Percentiles rank a stretch among this genome's conserved stretches.
Conservation (phyloP, 2,888 invertebrate genomes). For the Sphaerophoria rueppellii region DNA sequence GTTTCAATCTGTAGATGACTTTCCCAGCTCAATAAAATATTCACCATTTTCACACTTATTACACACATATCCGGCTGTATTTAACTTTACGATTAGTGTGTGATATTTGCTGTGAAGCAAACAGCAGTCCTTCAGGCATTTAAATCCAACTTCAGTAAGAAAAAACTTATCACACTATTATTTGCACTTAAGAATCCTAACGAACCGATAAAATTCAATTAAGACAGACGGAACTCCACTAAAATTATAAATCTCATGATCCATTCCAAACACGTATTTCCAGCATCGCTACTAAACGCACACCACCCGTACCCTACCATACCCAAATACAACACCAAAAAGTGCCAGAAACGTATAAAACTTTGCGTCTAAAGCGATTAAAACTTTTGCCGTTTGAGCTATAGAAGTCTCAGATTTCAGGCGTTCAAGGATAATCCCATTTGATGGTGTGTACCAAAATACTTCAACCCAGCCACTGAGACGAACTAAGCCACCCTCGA, state of each 20-base stretch:
- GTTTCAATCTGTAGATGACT: too few relatives aligned
- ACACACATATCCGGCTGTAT: too few relatives aligned
- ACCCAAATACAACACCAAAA: neutral
- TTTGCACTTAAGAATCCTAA: conserved; percentile 56
- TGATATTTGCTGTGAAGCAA: neutral
- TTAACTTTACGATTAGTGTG: too few relatives aligned
- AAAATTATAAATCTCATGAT: conserved; percentile 26
- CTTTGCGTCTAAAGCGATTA: conserved; percentile 67
- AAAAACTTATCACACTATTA: conserved; percentile 57
- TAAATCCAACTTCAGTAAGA: conserved; percentile 1
- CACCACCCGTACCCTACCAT: neutral
- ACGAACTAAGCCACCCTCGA: conserved; percentile 2
- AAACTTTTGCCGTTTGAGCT: conserved; percentile 51
- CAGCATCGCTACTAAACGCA: conserved; percentile 48
- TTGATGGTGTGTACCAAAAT: conserved; percentile 18
- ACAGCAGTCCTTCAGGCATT: neutral
- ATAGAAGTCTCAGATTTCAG: conserved; percentile 43
- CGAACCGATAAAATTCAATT: conserved; percentile 71
- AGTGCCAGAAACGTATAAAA: conserved; percentile 43
- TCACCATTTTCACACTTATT: too few relatives aligned
- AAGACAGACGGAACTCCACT: conserved; percentile 27
- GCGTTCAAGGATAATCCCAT: conserved; percentile 46
- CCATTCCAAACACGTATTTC: conserved; percentile 53
- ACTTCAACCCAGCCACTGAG: neutral
- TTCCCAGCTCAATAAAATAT: too few relatives aligned